Conservation (phyloP, 1,140 invertebrate species). For the Amphibalanus amphitrite region DNA sequence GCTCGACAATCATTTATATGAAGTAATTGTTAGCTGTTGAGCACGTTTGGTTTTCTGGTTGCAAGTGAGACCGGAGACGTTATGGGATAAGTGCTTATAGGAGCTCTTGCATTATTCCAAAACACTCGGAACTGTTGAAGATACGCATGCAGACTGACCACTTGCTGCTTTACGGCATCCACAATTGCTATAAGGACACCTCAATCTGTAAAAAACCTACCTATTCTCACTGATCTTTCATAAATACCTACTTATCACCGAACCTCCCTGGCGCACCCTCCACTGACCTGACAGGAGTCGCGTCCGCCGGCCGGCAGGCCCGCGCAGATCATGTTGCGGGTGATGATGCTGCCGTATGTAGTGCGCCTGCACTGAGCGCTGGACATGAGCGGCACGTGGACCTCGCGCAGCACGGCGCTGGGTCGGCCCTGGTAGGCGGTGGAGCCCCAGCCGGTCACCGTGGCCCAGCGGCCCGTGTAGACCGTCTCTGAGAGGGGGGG, state of each 20-base stretch:
- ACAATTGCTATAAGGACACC: too few relatives aligned
- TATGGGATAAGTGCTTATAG: too few relatives aligned
- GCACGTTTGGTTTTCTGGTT: too few relatives aligned
- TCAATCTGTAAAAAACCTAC: too few relatives aligned
- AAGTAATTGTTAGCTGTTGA: too few relatives aligned
- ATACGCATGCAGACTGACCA: not conserved
- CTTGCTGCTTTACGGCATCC: not conserved
- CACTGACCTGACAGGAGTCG: constrained; percentile 11
- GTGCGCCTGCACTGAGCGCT: constrained; percentile 19
- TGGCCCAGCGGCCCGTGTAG: constrained; percentile 22
- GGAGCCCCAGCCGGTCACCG: constrained; percentile 56
- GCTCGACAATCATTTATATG: too few relatives aligned
- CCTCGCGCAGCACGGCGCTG: constrained; percentile 36
- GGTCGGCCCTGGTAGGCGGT: constrained; percentile 39
- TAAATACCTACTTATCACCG: too few relatives aligned
- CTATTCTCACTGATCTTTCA: too few relatives aligned
- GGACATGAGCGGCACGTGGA: constrained; percentile 37
- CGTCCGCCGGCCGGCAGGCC: constrained; percentile 2
- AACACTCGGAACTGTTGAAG: not conserved
- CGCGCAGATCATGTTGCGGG: constrained; percentile 18
- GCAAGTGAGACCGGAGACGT: too few relatives aligned
- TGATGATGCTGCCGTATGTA: constrained; percentile 7
- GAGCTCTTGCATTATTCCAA: too few relatives aligned
- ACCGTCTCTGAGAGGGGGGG: constrained; percentile 8
- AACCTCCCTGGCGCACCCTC: not conserved